These are phyloP conservation scores for Kuschelorhynchus macadamiae DNA, from an alignment of 2,888 invertebrate genomes.

Conservation along the genomic window DNA sequence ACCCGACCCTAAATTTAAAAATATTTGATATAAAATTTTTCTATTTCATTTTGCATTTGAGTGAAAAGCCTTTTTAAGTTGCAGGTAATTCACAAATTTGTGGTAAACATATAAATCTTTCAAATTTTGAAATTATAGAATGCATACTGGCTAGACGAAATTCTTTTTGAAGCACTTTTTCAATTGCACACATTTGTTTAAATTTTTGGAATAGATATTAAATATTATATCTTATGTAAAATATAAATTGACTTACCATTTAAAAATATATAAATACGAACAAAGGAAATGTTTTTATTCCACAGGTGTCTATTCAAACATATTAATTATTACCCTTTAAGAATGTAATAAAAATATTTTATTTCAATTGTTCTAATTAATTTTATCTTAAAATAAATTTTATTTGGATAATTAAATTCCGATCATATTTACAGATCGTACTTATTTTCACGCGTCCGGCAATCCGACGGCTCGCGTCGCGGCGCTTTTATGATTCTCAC, in stretches of 20 bases:
- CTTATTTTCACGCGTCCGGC: not conserved
- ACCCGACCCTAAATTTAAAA: no score
- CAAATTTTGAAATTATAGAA: no score
- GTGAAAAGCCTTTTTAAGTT: no score
- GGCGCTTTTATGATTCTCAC: not conserved
- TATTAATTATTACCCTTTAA: not conserved
- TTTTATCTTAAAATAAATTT: not conserved
- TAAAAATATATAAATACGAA: not conserved
- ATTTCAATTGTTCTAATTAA: not conserved
- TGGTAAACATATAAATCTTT: no score
- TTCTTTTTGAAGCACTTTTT: no score
- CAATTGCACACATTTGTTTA: no score
- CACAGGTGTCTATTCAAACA: not conserved
- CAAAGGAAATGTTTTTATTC: not conserved
- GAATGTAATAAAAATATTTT: not conserved
- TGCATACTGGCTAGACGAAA: no score
- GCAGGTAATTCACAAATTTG: no score
- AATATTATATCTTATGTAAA: no score
- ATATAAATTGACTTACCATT: slow-evolving; percentile 3
- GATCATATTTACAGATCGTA: not conserved
- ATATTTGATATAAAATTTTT: no score
- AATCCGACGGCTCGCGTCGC: not conserved
- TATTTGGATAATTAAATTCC: not conserved
- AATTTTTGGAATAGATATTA: no score
- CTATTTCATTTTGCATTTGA: no score